phyloP scores from a whole-genome alignment of 92 coral and sea anemone genomes.

The Desmophyllum pertusum region DNA sequence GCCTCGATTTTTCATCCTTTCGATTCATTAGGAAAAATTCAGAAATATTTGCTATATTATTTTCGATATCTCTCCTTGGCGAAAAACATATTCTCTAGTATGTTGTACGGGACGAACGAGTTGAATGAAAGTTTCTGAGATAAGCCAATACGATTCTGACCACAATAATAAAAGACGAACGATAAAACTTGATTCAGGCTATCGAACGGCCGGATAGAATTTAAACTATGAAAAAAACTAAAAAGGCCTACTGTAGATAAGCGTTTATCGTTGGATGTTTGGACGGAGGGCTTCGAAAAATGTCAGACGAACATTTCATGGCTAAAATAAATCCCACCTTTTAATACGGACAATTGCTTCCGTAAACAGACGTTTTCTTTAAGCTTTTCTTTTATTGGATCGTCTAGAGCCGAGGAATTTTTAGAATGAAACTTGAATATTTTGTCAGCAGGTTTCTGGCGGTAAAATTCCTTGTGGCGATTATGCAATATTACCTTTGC shows the following conservation, averaged over 20 bases:
- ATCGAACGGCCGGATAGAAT: neutral
- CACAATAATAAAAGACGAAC: neutral
- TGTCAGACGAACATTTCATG: conserved; percentile 8
- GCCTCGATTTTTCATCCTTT: too few relatives aligned
- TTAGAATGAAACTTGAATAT: conserved; percentile 1
- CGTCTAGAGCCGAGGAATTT: neutral
- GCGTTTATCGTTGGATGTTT: neutral
- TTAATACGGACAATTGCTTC: conserved; percentile 1
- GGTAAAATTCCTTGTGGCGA: neutral
- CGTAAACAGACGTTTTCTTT: conserved; percentile 13
- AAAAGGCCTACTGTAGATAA: neutral
- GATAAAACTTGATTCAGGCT: neutral
- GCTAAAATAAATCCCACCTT: neutral
- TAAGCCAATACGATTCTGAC: neutral
- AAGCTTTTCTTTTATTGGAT: neutral
- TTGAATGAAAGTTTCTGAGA: neutral
- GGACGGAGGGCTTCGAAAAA: neutral
- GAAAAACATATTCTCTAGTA: neutral
- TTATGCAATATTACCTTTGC: neutral
- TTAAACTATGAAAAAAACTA: neutral
- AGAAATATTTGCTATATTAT: neutral
- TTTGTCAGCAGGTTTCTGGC: neutral
- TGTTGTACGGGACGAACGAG: neutral
- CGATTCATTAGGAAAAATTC: neutral
- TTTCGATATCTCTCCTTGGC: neutral